A percentile compares a stretch with the other conserved stretches of the same genome.
Conservation (phyloP, 2,797 vertebrate species). For the Triplophysa bombifrons region DNA sequence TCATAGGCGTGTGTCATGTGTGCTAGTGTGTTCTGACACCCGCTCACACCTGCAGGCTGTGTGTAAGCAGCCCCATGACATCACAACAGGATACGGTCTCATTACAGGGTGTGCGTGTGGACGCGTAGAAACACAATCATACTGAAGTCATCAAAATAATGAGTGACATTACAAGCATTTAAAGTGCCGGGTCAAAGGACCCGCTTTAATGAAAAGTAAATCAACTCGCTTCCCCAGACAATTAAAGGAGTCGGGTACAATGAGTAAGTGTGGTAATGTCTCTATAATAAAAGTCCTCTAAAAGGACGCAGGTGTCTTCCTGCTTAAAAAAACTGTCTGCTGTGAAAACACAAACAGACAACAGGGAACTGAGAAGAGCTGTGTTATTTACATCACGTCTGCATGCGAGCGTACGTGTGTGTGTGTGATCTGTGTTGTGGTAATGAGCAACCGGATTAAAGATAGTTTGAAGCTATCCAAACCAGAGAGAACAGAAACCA, state of each 20-base stretch:
- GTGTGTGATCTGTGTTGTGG: not conserved
- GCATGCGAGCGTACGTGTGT: not conserved
- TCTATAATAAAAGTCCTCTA: constrained; percentile 39
- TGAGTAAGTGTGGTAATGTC: constrained; percentile 10
- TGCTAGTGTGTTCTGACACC: constrained; percentile 22
- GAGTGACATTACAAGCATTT: constrained; percentile 35
- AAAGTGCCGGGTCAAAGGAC: constrained; percentile 19
- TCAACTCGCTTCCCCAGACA: constrained; percentile 32
- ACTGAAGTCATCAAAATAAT: constrained; percentile 50
- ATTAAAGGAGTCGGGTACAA: constrained; percentile 25
- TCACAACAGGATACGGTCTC: constrained; percentile 40
- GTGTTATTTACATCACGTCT: constrained; percentile 15
- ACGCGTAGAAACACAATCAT: constrained; percentile 36
- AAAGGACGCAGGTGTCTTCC: constrained; percentile 40
- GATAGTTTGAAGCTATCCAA: not conserved
- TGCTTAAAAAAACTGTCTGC: constrained; percentile 18
- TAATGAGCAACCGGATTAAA: not conserved
- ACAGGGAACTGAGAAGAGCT: not conserved
- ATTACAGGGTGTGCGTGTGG: not conserved
- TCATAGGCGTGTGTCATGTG: constrained; percentile 14
- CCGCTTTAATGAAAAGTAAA: constrained; percentile 42
- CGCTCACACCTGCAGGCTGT: constrained; percentile 34
- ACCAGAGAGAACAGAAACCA: not conserved
- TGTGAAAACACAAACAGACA: constrained; percentile 20
- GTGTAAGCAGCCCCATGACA: constrained; percentile 37